phyloP scores from a whole-genome alignment of 2,113 vertebrate genomes.

The Mionectes macconnelli region DNA sequence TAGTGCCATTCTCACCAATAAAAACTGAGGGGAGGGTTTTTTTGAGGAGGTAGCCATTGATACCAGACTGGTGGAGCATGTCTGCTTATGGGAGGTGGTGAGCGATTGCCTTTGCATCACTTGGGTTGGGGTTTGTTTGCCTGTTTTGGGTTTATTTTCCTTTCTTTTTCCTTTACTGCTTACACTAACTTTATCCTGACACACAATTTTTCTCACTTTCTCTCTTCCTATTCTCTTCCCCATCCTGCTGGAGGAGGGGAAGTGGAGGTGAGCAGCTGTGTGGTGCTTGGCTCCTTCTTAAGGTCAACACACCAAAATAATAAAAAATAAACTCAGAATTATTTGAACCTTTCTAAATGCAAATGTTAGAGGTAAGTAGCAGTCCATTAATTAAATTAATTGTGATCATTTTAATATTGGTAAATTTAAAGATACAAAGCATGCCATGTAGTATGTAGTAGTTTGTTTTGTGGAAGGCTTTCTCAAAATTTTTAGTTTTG shows the following conservation, averaged over 20 bases:
- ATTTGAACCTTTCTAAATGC: background rate
- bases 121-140: background rate
- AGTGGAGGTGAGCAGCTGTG: fast-evolving
- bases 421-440: background rate
- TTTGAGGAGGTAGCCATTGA: background rate
- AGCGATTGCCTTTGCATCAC: background rate
- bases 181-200: background rate
- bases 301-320: background rate
- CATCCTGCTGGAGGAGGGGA: background rate
- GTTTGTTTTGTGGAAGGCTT: background rate
- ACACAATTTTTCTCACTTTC: background rate
- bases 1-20: background rate
- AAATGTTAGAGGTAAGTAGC: background rate
- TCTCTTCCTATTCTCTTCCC: background rate
- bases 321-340: background rate
- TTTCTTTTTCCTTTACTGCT: background rate
- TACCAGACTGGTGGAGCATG: background rate
- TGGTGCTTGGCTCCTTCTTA: background rate
- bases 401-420: background rate
- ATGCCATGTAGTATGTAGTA: background rate
- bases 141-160: background rate
- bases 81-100: background rate
- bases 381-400: background rate
- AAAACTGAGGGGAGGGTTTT: background rate
- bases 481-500: background rate